Percentiles rank a stretch among this genome's conserved stretches.
phyloP scores from a whole-genome alignment of 2,888 invertebrate genomes.

The Elysia crispata region DNA sequence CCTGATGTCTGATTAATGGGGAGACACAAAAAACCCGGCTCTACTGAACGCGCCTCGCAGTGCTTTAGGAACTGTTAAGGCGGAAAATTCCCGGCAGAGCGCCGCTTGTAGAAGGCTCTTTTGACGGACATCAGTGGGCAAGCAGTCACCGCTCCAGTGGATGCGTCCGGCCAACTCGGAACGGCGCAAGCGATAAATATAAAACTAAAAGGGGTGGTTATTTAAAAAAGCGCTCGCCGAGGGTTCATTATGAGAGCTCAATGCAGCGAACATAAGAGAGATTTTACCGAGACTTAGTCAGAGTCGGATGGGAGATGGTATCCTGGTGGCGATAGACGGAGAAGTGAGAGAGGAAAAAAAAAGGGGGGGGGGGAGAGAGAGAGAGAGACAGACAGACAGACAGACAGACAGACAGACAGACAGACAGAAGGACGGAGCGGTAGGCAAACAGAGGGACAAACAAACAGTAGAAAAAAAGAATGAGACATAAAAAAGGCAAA shows the following conservation, averaged over 20 bases:
- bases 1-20: conserved; percentile 1
- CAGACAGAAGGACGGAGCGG: no score
- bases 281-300: conserved; percentile 17
- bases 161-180: not conserved
- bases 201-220: conserved; percentile 13
- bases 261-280: not conserved
- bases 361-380: conserved; percentile 34
- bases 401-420: not conserved
- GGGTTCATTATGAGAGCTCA: not conserved
- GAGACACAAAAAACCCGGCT: not conserved
- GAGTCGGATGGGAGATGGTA: not conserved
- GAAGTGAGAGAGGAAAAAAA: not conserved
- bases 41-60: not conserved
- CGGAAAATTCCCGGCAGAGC: no score
- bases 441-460: no score
- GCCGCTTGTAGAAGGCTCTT: no score
- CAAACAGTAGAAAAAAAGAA: no score
- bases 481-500: no score
- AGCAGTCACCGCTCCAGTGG: no score
- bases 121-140: no score
- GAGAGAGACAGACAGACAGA: conserved; percentile 20
- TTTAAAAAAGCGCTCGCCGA: conserved; percentile 6
- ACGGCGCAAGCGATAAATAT: not conserved
- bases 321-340: not conserved
- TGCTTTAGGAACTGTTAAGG: not conserved